Percentiles rank a stretch among this genome's conserved stretches.
phyloP scores from a whole-genome alignment of 2,797 vertebrate species.

The Telmatherina bonti region DNA sequence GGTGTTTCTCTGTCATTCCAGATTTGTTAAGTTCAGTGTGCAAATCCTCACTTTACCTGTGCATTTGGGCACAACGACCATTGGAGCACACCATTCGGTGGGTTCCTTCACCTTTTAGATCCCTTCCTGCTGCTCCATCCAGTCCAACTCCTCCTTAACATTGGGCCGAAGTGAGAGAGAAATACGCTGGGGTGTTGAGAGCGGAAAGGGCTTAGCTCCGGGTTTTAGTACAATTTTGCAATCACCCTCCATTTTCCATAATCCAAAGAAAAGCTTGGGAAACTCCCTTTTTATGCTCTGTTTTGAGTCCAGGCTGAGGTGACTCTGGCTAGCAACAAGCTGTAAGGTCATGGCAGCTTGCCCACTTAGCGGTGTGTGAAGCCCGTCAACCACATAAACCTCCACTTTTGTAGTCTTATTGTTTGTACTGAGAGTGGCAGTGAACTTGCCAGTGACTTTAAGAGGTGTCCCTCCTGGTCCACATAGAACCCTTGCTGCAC shows the following conservation, averaged over 20 bases:
- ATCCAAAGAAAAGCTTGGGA: conserved; percentile 11
- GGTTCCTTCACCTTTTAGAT: not conserved
- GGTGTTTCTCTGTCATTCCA: not conserved
- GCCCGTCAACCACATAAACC: not conserved
- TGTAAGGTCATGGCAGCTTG: not conserved
- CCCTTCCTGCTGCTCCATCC: conserved; percentile 10
- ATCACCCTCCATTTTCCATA: conserved; percentile 3
- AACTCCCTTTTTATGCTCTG: not conserved
- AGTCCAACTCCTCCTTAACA: not conserved
- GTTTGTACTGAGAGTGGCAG: too few relatives aligned
- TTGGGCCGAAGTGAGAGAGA: not conserved
- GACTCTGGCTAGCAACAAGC: not conserved
- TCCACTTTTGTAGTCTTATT: too few relatives aligned
- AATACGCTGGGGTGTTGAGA: not conserved
- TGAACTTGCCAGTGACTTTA: not conserved
- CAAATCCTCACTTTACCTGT: not conserved
- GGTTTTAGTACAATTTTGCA: conserved; percentile 1
- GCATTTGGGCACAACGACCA: not conserved
- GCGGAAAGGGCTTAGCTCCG: not conserved
- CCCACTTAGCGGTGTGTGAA: not conserved
- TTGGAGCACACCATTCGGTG: not conserved
- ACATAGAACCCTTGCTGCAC: not conserved
- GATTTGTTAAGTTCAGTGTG: not conserved
- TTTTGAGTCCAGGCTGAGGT: not conserved
- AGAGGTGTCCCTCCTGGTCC: not conserved